Evolutionary conservation across 92 coral and sea anemone genomes (phyloP).

Genomic region (Siderastrea radians): DNA sequence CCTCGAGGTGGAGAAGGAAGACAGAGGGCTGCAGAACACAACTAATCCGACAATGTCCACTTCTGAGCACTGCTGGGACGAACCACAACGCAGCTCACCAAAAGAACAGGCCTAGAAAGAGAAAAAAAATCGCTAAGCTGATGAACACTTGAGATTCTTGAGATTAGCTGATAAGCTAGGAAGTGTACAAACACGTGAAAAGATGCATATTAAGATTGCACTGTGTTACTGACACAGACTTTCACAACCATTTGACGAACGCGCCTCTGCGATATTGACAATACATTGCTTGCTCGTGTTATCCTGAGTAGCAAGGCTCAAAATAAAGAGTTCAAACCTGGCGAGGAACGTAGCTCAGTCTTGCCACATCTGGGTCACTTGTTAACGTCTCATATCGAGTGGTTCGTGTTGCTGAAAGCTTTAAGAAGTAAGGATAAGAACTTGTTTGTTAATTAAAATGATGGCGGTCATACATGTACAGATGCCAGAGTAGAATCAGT

Average conservation of each 20-base stretch:
- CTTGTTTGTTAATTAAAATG: not conserved
- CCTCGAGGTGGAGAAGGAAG: slow-evolving; percentile 55
- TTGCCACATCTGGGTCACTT: slow-evolving; percentile 58
- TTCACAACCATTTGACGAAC: no score
- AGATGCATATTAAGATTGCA: no score
- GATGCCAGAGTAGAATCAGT: no score
- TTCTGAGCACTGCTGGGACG: slow-evolving; percentile 64
- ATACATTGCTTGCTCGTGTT: no score
- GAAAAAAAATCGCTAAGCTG: no score
- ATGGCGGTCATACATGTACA: no score
- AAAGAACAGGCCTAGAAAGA: slow-evolving; percentile 34
- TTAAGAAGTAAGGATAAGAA: not conserved
- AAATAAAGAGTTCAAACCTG: slow-evolving; percentile 44
- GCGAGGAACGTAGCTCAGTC: slow-evolving; percentile 64
- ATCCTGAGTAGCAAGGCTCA: no score
- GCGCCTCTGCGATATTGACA: no score
- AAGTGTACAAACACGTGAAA: no score
- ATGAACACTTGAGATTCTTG: no score
- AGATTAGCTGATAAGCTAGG: no score
- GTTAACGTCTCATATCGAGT: slow-evolving; percentile 81
- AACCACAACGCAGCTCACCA: slow-evolving; percentile 39
- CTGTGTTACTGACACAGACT: no score
- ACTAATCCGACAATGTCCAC: slow-evolving; percentile 93
- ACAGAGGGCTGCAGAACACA: slow-evolving; percentile 57
- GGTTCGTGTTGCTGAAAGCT: slow-evolving; percentile 84